Base-by-base conservation (phyloP, 2,888 invertebrate genomes). In the Gymnocheta viridis region DNA sequence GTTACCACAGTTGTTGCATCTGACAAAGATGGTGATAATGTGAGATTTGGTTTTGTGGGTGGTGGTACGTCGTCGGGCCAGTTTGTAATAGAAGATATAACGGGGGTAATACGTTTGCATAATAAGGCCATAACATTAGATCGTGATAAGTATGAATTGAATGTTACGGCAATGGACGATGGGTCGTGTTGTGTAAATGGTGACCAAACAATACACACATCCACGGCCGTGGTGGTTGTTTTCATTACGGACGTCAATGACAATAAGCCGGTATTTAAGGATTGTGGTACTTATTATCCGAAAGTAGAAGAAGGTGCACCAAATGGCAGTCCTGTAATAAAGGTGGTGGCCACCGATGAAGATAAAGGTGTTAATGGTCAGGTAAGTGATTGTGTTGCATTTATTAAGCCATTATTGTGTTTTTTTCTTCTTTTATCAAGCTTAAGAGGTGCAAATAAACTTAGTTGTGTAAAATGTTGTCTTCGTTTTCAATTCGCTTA, bases 201-300 rank as follows among this genome's bases (percentile, higher is more conserved):
- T 3, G 96, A 96, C 87, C 94, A 95, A 2, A 96, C 96, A 0
- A 96, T 97, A 87, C 98, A 98, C 90, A 98, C 98, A 0, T 98
- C 97, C 62, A 98, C 98, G 0, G 98, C 98, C 7, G 97, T 98
- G 1, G 98, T 99, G 0, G 97, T 98, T 0, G 98, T 99, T 0
- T 98, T 98, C 91, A 98, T 99, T 85, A 98, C 98, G 0, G 98
- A 99, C 89, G 98, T 98, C 22, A 99, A 99, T 91, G 98, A 98
- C 90, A 98, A 99, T 91, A 98, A 98, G 89, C 99, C 98, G 0
- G 96, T 97, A 85, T 99, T 99, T 90, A 97, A 97, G 92, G 97
- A 98, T 87, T 99, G 99, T 90, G 95, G 95, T 1, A 96, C 96
- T 1, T 99, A 99, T 91, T 96, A 96, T 88, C 98, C 98, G 0